Percentiles rank a stretch among this genome's conserved stretches.
phyloP scores from a whole-genome alignment of 1,140 invertebrate genomes.

The Drosophila pruinosa region DNA sequence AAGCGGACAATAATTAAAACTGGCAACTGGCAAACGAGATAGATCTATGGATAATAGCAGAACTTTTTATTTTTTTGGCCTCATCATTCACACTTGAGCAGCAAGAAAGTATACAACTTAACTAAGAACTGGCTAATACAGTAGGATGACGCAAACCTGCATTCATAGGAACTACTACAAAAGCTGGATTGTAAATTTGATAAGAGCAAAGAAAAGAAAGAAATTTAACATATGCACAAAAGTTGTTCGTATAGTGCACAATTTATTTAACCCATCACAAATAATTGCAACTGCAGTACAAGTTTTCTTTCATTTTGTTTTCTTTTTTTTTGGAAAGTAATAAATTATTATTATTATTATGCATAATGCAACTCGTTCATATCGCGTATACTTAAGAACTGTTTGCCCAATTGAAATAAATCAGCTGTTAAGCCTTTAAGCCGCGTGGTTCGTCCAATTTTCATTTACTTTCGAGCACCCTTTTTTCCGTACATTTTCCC shows the following conservation, averaged over 20 bases:
- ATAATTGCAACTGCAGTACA: background rate
- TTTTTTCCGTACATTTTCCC: background rate
- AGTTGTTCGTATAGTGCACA: too few relatives aligned
- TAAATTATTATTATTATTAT: background rate
- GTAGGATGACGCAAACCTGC: too few relatives aligned
- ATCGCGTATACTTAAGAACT: background rate
- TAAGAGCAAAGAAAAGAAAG: too few relatives aligned
- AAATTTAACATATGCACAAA: too few relatives aligned
- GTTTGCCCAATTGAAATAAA: slow-evolving; percentile 11
- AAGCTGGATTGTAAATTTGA: too few relatives aligned
- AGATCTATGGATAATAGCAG: slow-evolving; percentile 15
- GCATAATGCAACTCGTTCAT: background rate
- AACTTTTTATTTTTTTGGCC: background rate
- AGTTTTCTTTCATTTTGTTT: background rate
- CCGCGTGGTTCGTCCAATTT: slow-evolving; percentile 1
- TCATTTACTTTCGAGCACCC: slow-evolving; percentile 1
- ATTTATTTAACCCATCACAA: too few relatives aligned
- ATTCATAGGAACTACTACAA: too few relatives aligned
- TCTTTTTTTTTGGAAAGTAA: background rate
- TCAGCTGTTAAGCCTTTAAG: slow-evolving; percentile 7
- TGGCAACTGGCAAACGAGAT: slow-evolving; percentile 43
- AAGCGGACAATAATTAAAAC: slow-evolving; percentile 78
- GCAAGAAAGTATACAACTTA: background rate
- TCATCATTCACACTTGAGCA: slow-evolving; percentile 1
- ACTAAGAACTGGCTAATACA: too few relatives aligned